Evolutionary conservation across 2,797 vertebrate genomes (phyloP).

Genomic region (Crenuchus spilurus): DNA sequence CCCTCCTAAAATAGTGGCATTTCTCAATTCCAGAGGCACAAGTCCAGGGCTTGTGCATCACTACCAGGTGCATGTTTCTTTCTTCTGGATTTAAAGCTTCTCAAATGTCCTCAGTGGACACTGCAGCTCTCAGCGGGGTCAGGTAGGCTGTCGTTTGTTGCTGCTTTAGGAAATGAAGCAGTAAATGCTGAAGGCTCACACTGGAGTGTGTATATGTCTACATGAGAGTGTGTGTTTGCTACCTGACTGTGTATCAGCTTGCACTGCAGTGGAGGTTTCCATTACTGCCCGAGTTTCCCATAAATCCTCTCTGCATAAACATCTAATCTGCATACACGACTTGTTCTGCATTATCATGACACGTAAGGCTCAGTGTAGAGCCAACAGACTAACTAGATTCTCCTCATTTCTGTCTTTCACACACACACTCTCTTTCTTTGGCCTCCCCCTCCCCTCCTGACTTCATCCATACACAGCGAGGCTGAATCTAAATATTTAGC

Average conservation of each 20-base stretch:
- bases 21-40: no score
- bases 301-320: constrained; percentile 18
- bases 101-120: constrained; percentile 79
- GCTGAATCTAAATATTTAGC: constrained; percentile 89
- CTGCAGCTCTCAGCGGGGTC: constrained; percentile 75
- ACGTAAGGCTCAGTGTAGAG: constrained; percentile 30
- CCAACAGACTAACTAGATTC: constrained; percentile 25
- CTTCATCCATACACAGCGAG: constrained; percentile 85
- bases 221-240: not conserved
- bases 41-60: no score
- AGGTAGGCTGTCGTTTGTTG: constrained; percentile 77
- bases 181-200: constrained; percentile 53
- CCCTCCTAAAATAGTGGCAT: no score
- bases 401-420: constrained; percentile 39
- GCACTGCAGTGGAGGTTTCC: constrained; percentile 41
- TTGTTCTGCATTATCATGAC: constrained; percentile 36
- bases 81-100: constrained; percentile 64
- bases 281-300: constrained; percentile 33
- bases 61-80: not conserved
- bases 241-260: constrained; percentile 22
- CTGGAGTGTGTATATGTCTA: constrained; percentile 1
- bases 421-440: constrained; percentile 26
- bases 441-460: constrained; percentile 71
- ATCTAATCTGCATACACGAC: constrained; percentile 30
- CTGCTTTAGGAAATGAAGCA: constrained; percentile 69